phyloP scores from a whole-genome alignment of 2,888 invertebrate species.

The Netelia fuscicornis region DNA sequence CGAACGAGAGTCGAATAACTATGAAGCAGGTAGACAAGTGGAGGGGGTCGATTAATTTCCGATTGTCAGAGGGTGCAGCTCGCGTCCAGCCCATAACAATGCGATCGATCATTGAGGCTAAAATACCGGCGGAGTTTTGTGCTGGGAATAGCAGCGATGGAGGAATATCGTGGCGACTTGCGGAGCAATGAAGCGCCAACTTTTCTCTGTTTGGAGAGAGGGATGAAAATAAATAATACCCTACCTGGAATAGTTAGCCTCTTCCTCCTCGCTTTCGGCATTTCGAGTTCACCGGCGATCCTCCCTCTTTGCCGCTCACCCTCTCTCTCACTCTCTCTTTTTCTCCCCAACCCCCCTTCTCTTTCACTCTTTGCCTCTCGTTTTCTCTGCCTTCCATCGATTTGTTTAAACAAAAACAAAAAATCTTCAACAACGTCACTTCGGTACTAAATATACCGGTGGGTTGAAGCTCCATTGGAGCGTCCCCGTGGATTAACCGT shows the following conservation, averaged over 20 bases:
- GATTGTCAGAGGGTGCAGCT: constrained; percentile 62
- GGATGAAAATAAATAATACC: constrained; percentile 70
- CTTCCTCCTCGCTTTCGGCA: constrained; percentile 15
- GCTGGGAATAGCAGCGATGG: constrained; percentile 1
- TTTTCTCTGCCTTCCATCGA: constrained; percentile 17
- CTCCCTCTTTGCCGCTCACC: neutral
- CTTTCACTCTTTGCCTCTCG: neutral
- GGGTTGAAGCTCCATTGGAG: constrained; percentile 13
- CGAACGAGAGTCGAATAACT: constrained; percentile 41
- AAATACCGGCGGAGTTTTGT: constrained; percentile 56
- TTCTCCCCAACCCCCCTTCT: neutral
- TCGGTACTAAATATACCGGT: neutral
- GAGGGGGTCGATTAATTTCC: constrained; percentile 61
- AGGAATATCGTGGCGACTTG: constrained; percentile 30
- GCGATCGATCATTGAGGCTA: constrained; percentile 58
- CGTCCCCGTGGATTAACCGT: neutral
- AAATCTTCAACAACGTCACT: constrained; percentile 50
- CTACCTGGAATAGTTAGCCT: constrained; percentile 55
- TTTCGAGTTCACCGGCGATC: constrained; percentile 41
- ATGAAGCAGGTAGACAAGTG: constrained; percentile 8
- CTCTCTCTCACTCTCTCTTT: too few species aligned
- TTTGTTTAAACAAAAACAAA: constrained; percentile 59
- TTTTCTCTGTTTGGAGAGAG: constrained; percentile 56
- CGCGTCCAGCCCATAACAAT: constrained; percentile 63
- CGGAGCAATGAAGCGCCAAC: constrained; percentile 55